Conservation (phyloP, 1,140 invertebrate genomes). For the Steinernema khuongi region DNA sequence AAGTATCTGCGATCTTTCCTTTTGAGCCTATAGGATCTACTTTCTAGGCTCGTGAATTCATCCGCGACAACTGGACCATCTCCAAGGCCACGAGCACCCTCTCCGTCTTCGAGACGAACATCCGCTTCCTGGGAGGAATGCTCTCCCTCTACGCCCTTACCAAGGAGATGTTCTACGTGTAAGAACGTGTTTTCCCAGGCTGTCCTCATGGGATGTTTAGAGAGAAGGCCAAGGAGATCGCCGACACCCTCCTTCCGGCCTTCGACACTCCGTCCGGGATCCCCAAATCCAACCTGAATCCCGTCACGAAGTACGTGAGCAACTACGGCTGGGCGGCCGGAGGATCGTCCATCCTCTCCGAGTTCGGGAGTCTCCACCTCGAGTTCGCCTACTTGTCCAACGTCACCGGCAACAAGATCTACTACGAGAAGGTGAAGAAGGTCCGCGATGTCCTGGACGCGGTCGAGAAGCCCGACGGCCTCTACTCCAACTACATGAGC, state of each 20-base stretch:
- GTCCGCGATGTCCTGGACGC: constrained; percentile 74
- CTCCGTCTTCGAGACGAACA: constrained; percentile 96
- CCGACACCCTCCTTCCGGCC: constrained; percentile 85
- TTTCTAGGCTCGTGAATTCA: constrained; percentile 46
- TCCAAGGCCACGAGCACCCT: constrained; percentile 60
- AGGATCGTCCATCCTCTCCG: constrained; percentile 88
- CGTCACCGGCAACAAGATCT: constrained; percentile 81
- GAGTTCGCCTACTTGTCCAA: constrained; percentile 91
- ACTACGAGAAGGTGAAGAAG: constrained; percentile 73
- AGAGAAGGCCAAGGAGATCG: constrained; percentile 84
- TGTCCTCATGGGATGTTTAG: constrained; percentile 65
- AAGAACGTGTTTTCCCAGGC: constrained; percentile 11
- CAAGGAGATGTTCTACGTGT: constrained; percentile 70
- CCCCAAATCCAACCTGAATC: constrained; percentile 69
- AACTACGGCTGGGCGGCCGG: constrained; percentile 95
- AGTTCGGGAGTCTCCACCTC: constrained; percentile 89
- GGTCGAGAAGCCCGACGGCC: constrained; percentile 79
- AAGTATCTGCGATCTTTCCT: not conserved
- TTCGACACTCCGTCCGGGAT: constrained; percentile 95
- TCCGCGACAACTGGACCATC: constrained; percentile 48
- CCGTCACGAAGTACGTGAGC: constrained; percentile 62
- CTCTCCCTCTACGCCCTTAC: constrained; percentile 86
- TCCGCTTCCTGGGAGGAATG: constrained; percentile 89
- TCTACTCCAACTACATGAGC: constrained; percentile 95
- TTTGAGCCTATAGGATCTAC: not conserved